Percentiles rank a stretch among this genome's conserved stretches.
These are phyloP conservation scores for Lepidothrix coronata DNA, from an alignment of 2,113 vertebrate genomes.

Conservation along the genomic window DNA sequence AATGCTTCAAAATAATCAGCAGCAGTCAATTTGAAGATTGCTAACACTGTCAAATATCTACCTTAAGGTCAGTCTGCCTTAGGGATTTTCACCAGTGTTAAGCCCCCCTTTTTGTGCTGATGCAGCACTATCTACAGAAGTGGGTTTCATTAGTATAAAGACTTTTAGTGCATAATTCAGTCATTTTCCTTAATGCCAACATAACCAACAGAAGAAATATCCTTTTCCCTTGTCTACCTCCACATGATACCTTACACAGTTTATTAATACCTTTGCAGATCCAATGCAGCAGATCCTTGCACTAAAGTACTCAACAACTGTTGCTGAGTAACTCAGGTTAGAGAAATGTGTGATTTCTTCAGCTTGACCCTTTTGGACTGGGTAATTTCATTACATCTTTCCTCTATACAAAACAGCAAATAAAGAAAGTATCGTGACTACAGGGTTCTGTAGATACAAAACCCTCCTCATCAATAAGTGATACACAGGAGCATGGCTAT, in stretches of 20 bases:
- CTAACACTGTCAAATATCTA: background rate
- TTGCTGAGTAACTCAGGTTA: background rate
- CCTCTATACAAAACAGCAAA: background rate
- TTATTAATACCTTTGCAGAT: background rate
- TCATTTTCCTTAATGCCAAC: background rate
- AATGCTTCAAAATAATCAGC: background rate
- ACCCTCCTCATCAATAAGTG: background rate
- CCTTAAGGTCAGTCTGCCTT: background rate
- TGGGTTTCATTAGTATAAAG: background rate
- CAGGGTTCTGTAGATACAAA: background rate
- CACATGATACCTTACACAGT: background rate
- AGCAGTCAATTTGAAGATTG: background rate
- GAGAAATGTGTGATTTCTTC: background rate
- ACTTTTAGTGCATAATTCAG: background rate
- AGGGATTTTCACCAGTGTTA: background rate
- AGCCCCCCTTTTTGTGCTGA: background rate
- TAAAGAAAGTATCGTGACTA: background rate
- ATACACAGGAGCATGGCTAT: background rate
- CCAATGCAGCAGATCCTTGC: background rate
- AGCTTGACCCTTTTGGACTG: background rate
- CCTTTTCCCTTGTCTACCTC: background rate
- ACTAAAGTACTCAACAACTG: background rate
- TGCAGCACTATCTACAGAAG: background rate
- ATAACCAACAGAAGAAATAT: background rate
- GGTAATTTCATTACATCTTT: background rate